Evolutionary conservation across 2,113 vertebrate genomes (phyloP), one percentile per base, ranked within the genome.

Genomic region (Aptenodytes forsteri): DNA sequence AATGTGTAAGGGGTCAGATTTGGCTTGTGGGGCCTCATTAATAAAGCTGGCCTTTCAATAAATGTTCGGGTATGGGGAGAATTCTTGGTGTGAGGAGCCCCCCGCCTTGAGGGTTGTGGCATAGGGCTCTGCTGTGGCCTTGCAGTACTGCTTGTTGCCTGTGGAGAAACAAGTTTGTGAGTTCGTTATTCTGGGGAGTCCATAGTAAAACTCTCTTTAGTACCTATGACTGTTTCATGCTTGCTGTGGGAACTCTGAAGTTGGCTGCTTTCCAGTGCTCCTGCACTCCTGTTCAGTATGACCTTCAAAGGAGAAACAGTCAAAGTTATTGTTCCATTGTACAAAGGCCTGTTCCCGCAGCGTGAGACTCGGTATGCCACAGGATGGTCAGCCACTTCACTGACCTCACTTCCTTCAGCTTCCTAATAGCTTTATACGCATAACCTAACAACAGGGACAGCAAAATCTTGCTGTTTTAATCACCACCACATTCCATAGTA

Each of bases 241-340:
- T 58, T 62, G 71, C 59, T 67, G 69, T 85, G 79, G 47, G 75
- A 93, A 44, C 50, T 52, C 42, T 36, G 85, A 22, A 25, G 6
- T 4, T 93, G 88, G 83, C 83, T 80, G 85, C 58, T 92, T 42
- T 77, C 85, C 96, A 83, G 54, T 4, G 58, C 52, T 83, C 70
- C 70, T 79, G 49, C 34, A 44, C 54, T 80, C 34, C 49, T 55
- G 30, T 23, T 77, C 38, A 17, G 17, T 4, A 16, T 25, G 82
- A 91, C 94, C 84, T 93, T 91, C 81, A 46, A 54, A 79, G 87
- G 47, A 85, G 61, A 70, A 85, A 29, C 44, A 18, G 58, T 27
- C 55, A 13, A 11, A 50, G 71, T 6, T 14, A 66, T 83, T 88
- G 92, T 83, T 81, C 64, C 69, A 9, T 15, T 44, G 75, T 7